These are phyloP conservation scores for Aegithalos caudatus DNA, from an alignment of 2,113 vertebrate species.

Conservation along the genomic window DNA sequence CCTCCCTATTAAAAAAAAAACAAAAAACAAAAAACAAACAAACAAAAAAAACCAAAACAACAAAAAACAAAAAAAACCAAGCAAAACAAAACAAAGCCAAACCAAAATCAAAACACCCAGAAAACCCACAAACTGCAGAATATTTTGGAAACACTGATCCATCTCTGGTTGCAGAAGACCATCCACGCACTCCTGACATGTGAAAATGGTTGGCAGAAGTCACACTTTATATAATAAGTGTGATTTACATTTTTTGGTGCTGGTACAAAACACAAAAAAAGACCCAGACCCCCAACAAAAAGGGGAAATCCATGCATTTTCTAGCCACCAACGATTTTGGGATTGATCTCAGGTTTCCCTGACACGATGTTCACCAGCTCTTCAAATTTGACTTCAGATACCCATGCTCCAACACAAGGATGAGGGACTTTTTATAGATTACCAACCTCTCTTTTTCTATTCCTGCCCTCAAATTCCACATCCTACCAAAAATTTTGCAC, in stretches of 20 bases:
- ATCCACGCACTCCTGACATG: neutral
- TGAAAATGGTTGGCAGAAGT: neutral
- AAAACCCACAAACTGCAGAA: neutral
- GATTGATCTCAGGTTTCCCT: neutral
- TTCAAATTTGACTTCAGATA: neutral
- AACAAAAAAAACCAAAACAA: too few species aligned
- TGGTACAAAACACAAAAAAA: neutral
- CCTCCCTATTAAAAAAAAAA: neutral
- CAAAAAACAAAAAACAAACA: neutral
- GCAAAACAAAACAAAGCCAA: neutral
- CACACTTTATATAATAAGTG: neutral
- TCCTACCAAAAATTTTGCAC: neutral
- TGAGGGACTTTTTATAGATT: neutral
- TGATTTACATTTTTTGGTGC: neutral
- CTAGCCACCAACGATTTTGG: neutral
- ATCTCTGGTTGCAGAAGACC: neutral
- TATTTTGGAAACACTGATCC: neutral
- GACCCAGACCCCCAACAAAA: neutral
- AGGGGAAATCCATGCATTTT: neutral
- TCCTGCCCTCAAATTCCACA: neutral
- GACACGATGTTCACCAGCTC: accelerated
- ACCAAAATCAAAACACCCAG: neutral
- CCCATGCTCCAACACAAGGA: accelerated
- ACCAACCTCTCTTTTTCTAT: neutral
- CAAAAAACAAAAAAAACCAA: neutral